These are phyloP conservation scores for Griposia aprilina DNA, from an alignment of 2,888 invertebrate species.

Conservation along the genomic window DNA sequence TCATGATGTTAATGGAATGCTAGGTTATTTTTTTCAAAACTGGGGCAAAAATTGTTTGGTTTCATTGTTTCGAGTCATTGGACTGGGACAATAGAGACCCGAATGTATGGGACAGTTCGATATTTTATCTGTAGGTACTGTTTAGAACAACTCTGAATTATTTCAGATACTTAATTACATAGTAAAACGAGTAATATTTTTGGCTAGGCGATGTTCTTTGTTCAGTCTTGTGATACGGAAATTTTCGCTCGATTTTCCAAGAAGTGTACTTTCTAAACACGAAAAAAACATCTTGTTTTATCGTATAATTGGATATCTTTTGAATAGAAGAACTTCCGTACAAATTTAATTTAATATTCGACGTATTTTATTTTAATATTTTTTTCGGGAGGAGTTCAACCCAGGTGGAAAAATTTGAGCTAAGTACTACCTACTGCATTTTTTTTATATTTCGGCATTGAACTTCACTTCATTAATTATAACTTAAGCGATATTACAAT, in stretches of 20 bases:
- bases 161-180: constrained; percentile 30
- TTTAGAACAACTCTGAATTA: constrained; percentile 6
- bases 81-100: constrained; percentile 32
- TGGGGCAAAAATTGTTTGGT: constrained; percentile 41
- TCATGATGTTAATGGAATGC: constrained; percentile 32
- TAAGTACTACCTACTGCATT: too few species aligned
- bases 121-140: constrained; percentile 48
- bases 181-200: constrained; percentile 46
- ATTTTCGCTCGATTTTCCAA: constrained; percentile 23
- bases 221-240: constrained; percentile 39
- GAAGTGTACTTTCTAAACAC: constrained; percentile 5
- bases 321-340: neutral
- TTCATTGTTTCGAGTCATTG: constrained; percentile 46
- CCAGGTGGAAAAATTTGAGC: neutral
- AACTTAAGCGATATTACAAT: constrained; percentile 38
- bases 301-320: neutral
- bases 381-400: neutral
- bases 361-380: neutral
- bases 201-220: constrained; percentile 57
- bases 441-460: constrained; percentile 47
- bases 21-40: constrained; percentile 17
- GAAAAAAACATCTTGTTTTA: constrained; percentile 20
- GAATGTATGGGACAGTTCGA: constrained; percentile 42
- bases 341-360: neutral
- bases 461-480: constrained; percentile 50